Evolutionary conservation across 1,140 invertebrate species (phyloP), one percentile per base, ranked within the genome.

Genomic region (Drosophila ogumai): DNA sequence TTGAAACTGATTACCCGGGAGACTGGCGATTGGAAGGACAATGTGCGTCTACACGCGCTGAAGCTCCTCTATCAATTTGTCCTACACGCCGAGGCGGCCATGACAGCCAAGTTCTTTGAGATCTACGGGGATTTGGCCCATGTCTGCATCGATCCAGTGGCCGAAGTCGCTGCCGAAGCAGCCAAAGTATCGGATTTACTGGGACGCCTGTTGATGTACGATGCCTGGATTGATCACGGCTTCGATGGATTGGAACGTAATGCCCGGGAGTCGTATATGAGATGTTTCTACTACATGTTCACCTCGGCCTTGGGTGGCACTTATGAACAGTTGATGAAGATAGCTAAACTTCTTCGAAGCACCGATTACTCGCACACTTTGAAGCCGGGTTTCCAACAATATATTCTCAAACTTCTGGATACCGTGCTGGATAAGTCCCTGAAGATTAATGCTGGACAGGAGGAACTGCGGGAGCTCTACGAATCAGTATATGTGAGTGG

Each of bases 11-110:
- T 97, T 49, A 88, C 94, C n/a, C 92, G 93, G 5, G 97, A 97
- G 86, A 92, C 97, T 1, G 82, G 91, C 5, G 95, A 97, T 91
- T 97, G 97, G 97, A 94, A 96, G 59, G 93, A 93, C 8, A 95
- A 95, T 78, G 94, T 96, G 13, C 93, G 96, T 79, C 87, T 96
- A 15, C 95, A 96, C 64, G 95, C 96, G n/a, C 94, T 96, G 0
- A 95, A 96, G 68, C 93, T 97, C 5, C 90, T 97, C 1, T 96
- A 95, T 80, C 93, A 95, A 47, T 90, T 97, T 47, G 93, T 95
- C 34, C 92, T 97, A 0, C 95, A 97, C 82, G 94, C 94, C 25
- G 96, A 97, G 90, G 93, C 95, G 13, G 94, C 95, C 41, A 94
- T 96, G 41, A 96, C 95, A 95, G 69, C 94, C 93, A 93, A 95